Evolutionary conservation across 2,888 invertebrate species (phyloP).

Genomic region (Dolichomitus sp.): DNA sequence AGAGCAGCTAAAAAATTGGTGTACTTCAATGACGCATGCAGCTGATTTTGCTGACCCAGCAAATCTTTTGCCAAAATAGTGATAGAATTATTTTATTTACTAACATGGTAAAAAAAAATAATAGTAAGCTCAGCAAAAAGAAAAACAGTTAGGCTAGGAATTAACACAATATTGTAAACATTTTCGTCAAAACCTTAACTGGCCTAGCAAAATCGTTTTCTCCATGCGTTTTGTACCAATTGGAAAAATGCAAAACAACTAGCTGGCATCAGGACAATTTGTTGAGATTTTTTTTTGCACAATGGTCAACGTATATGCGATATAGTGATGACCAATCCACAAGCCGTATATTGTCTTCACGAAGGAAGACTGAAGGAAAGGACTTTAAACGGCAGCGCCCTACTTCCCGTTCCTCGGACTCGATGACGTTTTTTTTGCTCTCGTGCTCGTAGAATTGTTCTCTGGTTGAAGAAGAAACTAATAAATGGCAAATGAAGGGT

Average conservation of each 20-base stretch:
- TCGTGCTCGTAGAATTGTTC: slow-evolving; percentile 69
- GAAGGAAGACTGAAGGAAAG: slow-evolving; percentile 27
- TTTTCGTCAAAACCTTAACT: no score
- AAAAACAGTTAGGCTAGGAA: no score
- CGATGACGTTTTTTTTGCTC: slow-evolving; percentile 45
- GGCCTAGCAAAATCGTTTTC: no score
- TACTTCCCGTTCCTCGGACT: slow-evolving; percentile 59
- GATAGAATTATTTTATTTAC: no score
- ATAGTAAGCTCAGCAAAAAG: no score
- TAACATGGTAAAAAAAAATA: no score
- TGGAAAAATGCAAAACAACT: slow-evolving; percentile 22
- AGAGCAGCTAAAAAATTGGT: no score
- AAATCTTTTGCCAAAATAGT: no score
- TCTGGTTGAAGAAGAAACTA: slow-evolving; percentile 62
- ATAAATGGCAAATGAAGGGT: slow-evolving; percentile 61
- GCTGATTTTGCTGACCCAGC: no score
- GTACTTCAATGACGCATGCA: no score
- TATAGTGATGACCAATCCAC: slow-evolving; percentile 16
- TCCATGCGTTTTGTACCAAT: slow-evolving; percentile 29
- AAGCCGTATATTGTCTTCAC: neutral
- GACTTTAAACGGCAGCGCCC: slow-evolving; percentile 62
- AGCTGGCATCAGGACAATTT: slow-evolving; percentile 1
- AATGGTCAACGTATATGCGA: slow-evolving; percentile 29
- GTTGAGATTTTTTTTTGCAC: neutral
- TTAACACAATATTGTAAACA: no score